These are phyloP conservation scores for Cyclopterus lumpus DNA, from an alignment of 2,797 vertebrate genomes.

Conservation along the genomic window DNA sequence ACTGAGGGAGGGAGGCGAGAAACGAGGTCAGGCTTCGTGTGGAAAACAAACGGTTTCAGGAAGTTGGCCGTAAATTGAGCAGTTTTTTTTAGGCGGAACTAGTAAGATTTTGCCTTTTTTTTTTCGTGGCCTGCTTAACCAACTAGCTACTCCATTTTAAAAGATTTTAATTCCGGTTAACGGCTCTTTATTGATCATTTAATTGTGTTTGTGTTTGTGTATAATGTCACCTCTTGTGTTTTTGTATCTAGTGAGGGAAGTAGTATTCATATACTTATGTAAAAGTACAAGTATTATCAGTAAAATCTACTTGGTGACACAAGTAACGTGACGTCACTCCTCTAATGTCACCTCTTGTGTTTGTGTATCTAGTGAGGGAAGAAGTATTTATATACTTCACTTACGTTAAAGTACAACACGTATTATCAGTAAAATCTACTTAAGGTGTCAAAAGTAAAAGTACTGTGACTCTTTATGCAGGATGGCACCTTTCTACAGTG, in stretches of 20 bases:
- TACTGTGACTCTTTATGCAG: background rate
- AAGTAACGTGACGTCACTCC: background rate
- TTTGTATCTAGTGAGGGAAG: background rate
- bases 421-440: background rate
- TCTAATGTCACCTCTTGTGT: background rate
- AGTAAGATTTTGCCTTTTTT: background rate
- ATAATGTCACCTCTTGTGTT: background rate
- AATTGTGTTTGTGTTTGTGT: no score
- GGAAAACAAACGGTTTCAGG: background rate
- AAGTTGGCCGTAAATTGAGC: fast-evolving
- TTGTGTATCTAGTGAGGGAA: background rate
- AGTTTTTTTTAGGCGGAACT: fast-evolving
- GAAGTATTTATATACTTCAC: background rate
- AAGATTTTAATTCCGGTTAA: background rate
- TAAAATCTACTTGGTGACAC: background rate
- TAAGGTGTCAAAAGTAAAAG: background rate
- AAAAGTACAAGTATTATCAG: no score
- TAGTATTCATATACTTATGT: background rate
- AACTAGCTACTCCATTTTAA: background rate
- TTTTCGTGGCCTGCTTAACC: background rate
- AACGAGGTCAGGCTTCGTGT: background rate
- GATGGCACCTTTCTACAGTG: background rate
- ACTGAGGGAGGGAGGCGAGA: background rate
- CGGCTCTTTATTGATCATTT: no score
- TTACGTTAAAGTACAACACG: no score